Evolutionary conservation across 2,888 invertebrate genomes (phyloP).

Genomic region (Dasypolia templi): DNA sequence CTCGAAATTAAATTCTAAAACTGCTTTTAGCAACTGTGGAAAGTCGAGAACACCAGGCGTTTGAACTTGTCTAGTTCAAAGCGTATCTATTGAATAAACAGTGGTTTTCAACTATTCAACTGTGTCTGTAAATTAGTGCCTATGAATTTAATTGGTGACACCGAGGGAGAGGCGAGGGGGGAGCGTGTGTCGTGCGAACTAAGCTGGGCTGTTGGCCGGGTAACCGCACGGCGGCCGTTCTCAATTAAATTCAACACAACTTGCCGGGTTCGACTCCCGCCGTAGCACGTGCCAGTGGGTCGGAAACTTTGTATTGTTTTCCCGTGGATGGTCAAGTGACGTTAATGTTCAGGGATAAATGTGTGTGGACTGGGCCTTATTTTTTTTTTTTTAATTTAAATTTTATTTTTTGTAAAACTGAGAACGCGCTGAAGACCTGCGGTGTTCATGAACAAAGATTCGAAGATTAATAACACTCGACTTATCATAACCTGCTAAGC

Average conservation of each 20-base stretch:
- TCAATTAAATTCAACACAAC: conserved; percentile 69
- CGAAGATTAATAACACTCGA: not conserved
- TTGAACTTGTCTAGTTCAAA: conserved; percentile 49
- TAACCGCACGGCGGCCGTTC: conserved; percentile 57
- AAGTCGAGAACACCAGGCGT: conserved; percentile 26
- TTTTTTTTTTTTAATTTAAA: too few species aligned
- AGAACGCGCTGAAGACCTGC: not conserved
- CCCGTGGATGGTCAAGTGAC: conserved; percentile 20
- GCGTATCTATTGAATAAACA: conserved; percentile 60
- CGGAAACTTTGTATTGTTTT: conserved; percentile 60
- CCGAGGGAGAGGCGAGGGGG: not conserved
- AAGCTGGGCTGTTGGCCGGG: conserved; percentile 46
- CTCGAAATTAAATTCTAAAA: conserved; percentile 62
- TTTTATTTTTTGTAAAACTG: not conserved
- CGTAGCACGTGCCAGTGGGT: conserved; percentile 49
- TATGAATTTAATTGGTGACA: conserved; percentile 63
- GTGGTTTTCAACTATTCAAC: conserved; percentile 64
- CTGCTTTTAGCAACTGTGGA: conserved; percentile 43
- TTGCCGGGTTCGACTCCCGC: conserved; percentile 59
- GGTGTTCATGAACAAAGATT: not conserved
- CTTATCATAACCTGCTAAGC: not conserved
- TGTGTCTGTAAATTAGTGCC: conserved; percentile 65
- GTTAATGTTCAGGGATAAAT: conserved; percentile 5
- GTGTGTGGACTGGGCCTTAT: not conserved
- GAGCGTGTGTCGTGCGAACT: conserved; percentile 53